phyloP scores from a whole-genome alignment of 2,797 vertebrate species.

The Labeo calbasu region DNA sequence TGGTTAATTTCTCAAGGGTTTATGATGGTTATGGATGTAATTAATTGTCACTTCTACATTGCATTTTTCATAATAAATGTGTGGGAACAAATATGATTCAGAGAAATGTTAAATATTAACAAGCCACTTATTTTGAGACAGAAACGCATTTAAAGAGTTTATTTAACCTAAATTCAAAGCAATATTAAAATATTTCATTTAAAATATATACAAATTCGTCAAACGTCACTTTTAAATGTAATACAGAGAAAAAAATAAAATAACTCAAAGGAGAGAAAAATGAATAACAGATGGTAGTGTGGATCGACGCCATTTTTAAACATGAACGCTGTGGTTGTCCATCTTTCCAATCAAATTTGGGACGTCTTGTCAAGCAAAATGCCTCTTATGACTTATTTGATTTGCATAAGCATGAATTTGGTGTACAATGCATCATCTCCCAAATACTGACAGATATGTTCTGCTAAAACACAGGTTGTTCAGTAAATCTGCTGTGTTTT shows the following conservation, averaged over 20 bases:
- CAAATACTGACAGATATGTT: neutral
- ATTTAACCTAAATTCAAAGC: conserved; percentile 14
- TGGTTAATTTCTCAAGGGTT: neutral
- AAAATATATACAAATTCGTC: neutral
- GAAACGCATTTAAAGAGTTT: neutral
- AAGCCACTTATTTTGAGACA: neutral
- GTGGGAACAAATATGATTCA: neutral
- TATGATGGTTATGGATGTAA: neutral
- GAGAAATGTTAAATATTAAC: neutral
- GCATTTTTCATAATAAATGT: neutral
- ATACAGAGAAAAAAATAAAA: neutral
- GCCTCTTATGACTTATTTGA: neutral
- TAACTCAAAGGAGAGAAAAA: neutral
- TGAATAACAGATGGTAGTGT: neutral
- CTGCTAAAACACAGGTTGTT: conserved; percentile 34
- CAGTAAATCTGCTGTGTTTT: neutral
- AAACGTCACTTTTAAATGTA: neutral
- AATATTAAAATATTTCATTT: neutral
- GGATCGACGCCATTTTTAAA: neutral
- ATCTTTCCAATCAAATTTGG: neutral
- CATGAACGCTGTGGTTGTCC: neutral
- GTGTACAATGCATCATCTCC: neutral
- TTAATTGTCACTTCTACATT: neutral
- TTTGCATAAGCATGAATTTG: neutral
- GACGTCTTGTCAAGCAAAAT: neutral